Conservation (phyloP, 1,140 invertebrate genomes). For the Drosophila nigrodunni region DNA sequence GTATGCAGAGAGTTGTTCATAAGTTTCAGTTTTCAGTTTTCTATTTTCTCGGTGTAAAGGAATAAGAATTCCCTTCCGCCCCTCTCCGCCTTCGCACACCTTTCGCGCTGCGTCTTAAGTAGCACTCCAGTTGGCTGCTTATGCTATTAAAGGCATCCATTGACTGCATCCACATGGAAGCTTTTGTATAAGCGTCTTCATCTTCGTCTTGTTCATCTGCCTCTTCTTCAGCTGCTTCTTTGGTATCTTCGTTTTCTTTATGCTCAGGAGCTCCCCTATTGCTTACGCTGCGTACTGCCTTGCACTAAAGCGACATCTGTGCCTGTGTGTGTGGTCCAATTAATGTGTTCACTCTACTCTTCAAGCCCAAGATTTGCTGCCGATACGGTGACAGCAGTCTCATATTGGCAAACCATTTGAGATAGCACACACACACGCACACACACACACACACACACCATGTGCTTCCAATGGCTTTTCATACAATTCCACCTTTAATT, state of each 20-base stretch:
- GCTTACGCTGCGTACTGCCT: neutral
- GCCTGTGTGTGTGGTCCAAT: constrained; percentile 35
- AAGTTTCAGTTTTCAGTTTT: too few relatives aligned
- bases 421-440: constrained; percentile 17
- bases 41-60: too few relatives aligned
- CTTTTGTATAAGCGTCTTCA: constrained; percentile 48
- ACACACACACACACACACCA: neutral
- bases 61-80: neutral
- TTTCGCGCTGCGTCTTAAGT: constrained; percentile 56
- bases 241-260: neutral
- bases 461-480: constrained; percentile 20
- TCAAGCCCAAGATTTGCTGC: constrained; percentile 28
- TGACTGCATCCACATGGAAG: constrained; percentile 62
- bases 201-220: constrained; percentile 4
- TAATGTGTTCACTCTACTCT: constrained; percentile 30
- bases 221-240: neutral
- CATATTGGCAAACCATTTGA: neutral
- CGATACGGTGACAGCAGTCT: constrained; percentile 47
- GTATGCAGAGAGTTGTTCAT: too few relatives aligned
- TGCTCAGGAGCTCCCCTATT: neutral
- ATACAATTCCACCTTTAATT: constrained; percentile 28
- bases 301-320: neutral
- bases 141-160: constrained; percentile 69
- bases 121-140: constrained; percentile 66
- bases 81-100: neutral